A percentile compares a stretch with the other conserved stretches of the same genome.
phyloP scores from a whole-genome alignment of 1,140 invertebrate genomes.

The Sipha flava region DNA sequence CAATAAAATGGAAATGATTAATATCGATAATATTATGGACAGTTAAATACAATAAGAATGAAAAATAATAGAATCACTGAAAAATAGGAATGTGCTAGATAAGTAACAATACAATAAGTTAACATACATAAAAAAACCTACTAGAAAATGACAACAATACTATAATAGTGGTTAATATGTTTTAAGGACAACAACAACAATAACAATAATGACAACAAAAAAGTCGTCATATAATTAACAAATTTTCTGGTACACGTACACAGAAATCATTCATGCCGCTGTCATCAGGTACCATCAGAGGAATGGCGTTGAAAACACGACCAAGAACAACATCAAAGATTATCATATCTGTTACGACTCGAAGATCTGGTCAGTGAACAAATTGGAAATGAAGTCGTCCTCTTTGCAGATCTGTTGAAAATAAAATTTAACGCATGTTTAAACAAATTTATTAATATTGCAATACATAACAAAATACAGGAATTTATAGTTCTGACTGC shows the following conservation, averaged over 20 bases:
- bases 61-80: background rate
- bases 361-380: background rate
- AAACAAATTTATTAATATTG: background rate
- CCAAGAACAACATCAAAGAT: constrained; percentile 30
- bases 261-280: background rate
- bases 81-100: constrained; percentile 24
- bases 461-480: background rate
- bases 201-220: background rate
- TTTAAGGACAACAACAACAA: background rate
- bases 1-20: background rate
- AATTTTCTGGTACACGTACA: background rate
- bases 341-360: background rate
- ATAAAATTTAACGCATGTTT: background rate
- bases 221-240: background rate
- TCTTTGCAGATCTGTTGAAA: constrained; percentile 27
- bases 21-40: background rate
- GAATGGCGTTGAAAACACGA: constrained; percentile 23
- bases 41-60: background rate
- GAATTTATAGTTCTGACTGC: no score
- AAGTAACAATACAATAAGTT: background rate
- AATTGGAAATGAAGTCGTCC: constrained; percentile 32
- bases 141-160: background rate
- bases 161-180: background rate
- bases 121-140: background rate
- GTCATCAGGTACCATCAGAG: constrained; percentile 25